Evolutionary conservation across 2,888 invertebrate species (phyloP).

Genomic region (Hymenopus coronatus): DNA sequence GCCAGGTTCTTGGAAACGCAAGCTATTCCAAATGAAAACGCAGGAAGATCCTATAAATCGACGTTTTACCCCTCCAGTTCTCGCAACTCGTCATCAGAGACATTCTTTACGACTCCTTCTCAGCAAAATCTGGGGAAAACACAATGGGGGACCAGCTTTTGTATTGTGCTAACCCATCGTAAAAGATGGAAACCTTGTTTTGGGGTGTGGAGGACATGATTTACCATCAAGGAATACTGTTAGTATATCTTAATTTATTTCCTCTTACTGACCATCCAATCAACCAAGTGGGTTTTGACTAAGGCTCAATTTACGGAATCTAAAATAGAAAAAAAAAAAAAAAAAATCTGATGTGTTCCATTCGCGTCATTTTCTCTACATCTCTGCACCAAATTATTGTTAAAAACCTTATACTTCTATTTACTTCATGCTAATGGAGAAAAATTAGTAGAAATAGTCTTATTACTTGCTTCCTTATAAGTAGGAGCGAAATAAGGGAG

Average conservation of each 20-base stretch:
- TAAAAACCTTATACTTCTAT: no score
- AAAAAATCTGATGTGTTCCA: no score
- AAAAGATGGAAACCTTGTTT: not conserved
- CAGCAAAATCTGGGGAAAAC: not conserved
- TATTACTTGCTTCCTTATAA: no score
- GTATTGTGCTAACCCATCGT: not conserved
- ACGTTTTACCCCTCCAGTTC: not conserved
- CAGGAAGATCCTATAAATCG: not conserved
- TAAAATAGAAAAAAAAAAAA: no score
- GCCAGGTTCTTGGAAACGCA: not conserved
- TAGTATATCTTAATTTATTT: no score
- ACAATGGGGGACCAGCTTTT: not conserved
- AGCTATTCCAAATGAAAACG: not conserved
- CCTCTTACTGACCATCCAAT: not conserved
- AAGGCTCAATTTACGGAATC: no score
- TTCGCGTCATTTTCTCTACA: no score
- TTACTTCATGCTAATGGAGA: no score
- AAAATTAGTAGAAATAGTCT: no score
- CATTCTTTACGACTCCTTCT: not conserved
- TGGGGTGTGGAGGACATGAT: not conserved
- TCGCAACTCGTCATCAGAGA: not conserved
- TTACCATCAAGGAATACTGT: not conserved
- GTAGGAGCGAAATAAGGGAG: no score
- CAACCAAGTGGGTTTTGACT: not conserved
- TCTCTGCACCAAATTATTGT: no score